Evolutionary conservation across 2,888 invertebrate genomes (phyloP).

Genomic region (Drosophila affinis): DNA sequence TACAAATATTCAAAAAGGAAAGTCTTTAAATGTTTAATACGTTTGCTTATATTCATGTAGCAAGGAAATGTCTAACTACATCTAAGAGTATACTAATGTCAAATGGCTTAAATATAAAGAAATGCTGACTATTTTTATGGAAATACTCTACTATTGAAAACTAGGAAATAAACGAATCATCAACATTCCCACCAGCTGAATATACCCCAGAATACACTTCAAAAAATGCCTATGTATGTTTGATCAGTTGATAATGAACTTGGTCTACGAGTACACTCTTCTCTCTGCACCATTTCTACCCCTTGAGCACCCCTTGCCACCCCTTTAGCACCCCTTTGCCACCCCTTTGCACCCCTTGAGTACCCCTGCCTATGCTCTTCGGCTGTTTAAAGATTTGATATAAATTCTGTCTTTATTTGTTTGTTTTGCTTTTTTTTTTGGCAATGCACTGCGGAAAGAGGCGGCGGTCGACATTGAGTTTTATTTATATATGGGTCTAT

Average conservation of each 20-base stretch:
- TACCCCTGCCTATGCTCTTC: conserved; percentile 11
- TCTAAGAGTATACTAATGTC: too few relatives aligned
- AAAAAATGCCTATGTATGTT: conserved; percentile 10
- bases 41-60: too few relatives aligned
- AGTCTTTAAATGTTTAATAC: too few relatives aligned
- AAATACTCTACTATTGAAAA: too few relatives aligned
- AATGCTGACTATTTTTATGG: too few relatives aligned
- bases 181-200: too few relatives aligned
- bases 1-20: too few relatives aligned
- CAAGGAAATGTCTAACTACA: too few relatives aligned
- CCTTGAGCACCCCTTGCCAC: conserved; percentile 1
- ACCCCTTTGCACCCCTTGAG: too few relatives aligned
- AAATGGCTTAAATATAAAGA: too few relatives aligned
- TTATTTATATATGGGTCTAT: conserved; percentile 61
- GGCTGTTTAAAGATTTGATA: conserved; percentile 7
- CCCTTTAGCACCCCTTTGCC: background rate
- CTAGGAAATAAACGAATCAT: too few relatives aligned
- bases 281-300: background rate
- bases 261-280: background rate
- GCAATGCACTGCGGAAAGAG: conserved; percentile 65
- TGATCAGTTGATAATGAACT: conserved; percentile 40
- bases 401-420: background rate
- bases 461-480: conserved; percentile 60
- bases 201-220: too few relatives aligned
- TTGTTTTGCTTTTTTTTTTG: conserved; percentile 49